phyloP scores from a whole-genome alignment of 2,113 vertebrate species.

The Caretta caretta region DNA sequence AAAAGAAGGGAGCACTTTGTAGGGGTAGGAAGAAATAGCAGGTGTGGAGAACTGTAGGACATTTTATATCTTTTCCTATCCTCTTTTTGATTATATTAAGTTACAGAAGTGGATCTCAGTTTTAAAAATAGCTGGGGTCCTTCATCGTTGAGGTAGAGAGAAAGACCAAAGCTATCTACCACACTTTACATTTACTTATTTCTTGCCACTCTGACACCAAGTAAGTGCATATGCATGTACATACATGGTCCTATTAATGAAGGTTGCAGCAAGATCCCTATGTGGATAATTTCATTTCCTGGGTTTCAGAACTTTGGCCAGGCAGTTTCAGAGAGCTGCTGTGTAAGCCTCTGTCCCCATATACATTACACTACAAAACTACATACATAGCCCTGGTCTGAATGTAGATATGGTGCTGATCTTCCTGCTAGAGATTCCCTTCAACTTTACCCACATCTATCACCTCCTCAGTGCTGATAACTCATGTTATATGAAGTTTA shows the following conservation, averaged over 20 bases:
- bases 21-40: not conserved
- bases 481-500: not conserved
- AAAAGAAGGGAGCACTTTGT: not conserved
- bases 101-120: not conserved
- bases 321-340: not conserved
- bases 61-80: not conserved
- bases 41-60: not conserved
- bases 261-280: not conserved
- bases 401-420: not conserved
- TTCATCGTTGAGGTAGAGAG: not conserved
- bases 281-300: constrained; percentile 16
- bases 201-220: not conserved
- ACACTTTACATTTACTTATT: not conserved
- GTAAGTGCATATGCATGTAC: not conserved
- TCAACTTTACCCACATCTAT: not conserved
- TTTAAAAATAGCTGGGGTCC: not conserved
- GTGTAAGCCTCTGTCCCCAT: not conserved
- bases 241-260: not conserved
- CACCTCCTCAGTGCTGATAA: not conserved
- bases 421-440: not conserved
- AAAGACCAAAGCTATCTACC: not conserved
- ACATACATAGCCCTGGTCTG: not conserved
- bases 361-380: not conserved
- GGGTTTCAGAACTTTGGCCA: not conserved
- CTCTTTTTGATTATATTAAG: not conserved